A percentile compares a stretch with the other conserved stretches of the same genome.
Conservation (phyloP, 2,888 invertebrate species). For the Xestia rhomboidea region DNA sequence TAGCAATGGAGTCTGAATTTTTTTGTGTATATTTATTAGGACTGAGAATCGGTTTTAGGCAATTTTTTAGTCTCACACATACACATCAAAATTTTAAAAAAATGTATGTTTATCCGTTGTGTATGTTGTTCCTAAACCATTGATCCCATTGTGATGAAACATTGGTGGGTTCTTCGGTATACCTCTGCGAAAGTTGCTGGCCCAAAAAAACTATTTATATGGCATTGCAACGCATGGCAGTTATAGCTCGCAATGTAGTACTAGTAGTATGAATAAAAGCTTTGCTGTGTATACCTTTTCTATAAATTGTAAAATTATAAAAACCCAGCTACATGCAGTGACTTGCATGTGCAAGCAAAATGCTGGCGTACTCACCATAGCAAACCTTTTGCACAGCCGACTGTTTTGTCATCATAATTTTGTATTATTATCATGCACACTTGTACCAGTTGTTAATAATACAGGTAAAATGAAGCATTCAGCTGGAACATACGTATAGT, state of each 20-base stretch:
- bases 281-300: conserved; percentile 5
- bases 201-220: background rate
- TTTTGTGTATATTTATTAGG: no score
- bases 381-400: background rate
- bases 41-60: no score
- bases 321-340: conserved; percentile 5
- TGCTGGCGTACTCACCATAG: background rate
- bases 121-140: background rate
- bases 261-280: background rate
- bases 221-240: background rate
- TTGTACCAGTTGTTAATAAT: background rate
- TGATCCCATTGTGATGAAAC: background rate
- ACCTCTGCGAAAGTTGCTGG: background rate
- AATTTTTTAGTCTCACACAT: no score
- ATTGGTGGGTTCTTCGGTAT: background rate
- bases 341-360: background rate
- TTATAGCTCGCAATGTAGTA: background rate
- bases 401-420: background rate
- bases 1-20: background rate
- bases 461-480: background rate
- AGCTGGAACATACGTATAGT: background rate
- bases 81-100: no score
- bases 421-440: no score
- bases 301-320: background rate
- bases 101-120: background rate